Base-by-base conservation (phyloP, 2,888 invertebrate genomes). In the Ochlodes sylvanus region DNA sequence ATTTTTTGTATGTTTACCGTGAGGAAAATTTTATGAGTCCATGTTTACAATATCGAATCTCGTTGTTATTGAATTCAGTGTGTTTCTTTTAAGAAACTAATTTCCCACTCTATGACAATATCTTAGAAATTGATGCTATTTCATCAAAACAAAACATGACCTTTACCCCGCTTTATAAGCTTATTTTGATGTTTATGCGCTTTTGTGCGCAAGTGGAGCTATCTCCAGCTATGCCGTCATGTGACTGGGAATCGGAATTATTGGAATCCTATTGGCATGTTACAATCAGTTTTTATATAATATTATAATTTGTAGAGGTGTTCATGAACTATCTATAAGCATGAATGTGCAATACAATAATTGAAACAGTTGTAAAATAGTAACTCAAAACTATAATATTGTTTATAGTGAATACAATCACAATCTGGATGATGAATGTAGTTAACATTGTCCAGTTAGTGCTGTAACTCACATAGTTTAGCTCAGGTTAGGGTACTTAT, bases 141-240 rank as follows among this genome's bases (percentile, higher is more conserved):
- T 21, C 56, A 68, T 63, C 63, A 66, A 71, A 71, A 69, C 68
- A 71, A 61, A 42, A 62, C 63, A 69, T 73, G 73, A 71, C 71
- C 73, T 72, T 73, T 71, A 71, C 65, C 65, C 71, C 58, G 69
- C 70, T 70, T 69, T 34, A 21, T 57, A 34, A 50, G 50, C 41
- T 65, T 57, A 44, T 27, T 57, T 57, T 15, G 47, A 47, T 61
- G 10, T 57, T 42, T 62, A 21, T 55, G 10, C 19, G 41, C 41
- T 41, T 57, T 57, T 10, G 38, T 57, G 38, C 19, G 19, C 41
- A 19, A 14, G 12, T 32, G 3, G 17, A 57, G 41, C 27, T 9
- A 38, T 15, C 17, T 38, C 34, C 19, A 19, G 21, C 15, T n/a
- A n/a, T 7, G 7, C n/a, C 14, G 10, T 34, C 41, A 19, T 19